Conservation (phyloP, 2,888 invertebrate species). For the Neoscelio sp. region DNA sequence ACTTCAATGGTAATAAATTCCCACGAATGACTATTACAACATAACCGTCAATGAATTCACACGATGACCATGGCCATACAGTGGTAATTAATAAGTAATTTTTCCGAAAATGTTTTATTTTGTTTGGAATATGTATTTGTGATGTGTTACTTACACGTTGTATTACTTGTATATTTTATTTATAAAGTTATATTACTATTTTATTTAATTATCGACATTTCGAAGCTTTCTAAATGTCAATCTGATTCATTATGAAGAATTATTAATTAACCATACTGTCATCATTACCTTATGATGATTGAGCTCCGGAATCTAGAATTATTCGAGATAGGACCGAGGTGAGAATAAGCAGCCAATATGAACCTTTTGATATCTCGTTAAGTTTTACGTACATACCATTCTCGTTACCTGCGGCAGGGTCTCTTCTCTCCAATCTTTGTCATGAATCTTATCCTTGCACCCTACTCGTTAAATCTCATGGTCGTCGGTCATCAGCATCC, state of each 20-base stretch:
- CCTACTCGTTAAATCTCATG: conserved; percentile 78
- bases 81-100: no score
- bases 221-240: conserved; percentile 5
- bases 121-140: no score
- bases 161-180: no score
- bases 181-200: no score
- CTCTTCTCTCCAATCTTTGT: conserved; percentile 73
- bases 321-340: conserved; percentile 36
- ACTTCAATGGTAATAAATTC: no score
- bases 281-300: conserved; percentile 39
- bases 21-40: no score
- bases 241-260: conserved; percentile 28
- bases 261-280: conserved; percentile 39
- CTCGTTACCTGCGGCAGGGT: conserved; percentile 54
- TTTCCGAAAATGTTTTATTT: no score
- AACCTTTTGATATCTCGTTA: conserved; percentile 56
- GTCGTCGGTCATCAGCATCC: conserved; percentile 68
- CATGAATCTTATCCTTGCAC: conserved; percentile 78
- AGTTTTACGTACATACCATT: conserved; percentile 46
- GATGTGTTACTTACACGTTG: no score
- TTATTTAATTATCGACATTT: no score
- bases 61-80: no score
- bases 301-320: conserved; percentile 18
- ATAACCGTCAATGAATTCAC: no score
- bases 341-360: conserved; percentile 62